Conservation (phyloP, 2,113 vertebrate species). For the Gorilla gorilla region DNA sequence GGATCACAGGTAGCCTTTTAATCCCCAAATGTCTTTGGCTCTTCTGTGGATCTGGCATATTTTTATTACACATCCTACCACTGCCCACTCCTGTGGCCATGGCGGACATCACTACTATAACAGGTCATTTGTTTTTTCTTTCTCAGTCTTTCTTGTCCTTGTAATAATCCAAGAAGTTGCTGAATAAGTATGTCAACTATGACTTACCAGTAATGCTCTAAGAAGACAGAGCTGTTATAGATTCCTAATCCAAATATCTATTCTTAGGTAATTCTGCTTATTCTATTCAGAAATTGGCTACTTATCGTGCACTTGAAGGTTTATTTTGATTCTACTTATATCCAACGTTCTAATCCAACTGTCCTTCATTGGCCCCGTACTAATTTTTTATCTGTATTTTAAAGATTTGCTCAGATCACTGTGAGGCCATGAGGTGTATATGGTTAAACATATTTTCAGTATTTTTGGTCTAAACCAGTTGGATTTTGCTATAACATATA, state of each 20-base stretch:
- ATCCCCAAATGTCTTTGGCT: not conserved
- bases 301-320: not conserved
- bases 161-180: not conserved
- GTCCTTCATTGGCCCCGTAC: not conserved
- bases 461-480: not conserved
- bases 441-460: not conserved
- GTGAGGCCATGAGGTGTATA: not conserved
- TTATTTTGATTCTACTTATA: not conserved
- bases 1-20: not conserved
- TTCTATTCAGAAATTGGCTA: not conserved
- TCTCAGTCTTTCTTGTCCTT: not conserved
- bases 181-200: not conserved
- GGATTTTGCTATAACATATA: not conserved
- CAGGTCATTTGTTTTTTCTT: not conserved
- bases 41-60: not conserved
- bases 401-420: not conserved
- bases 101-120: not conserved
- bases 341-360: not conserved
- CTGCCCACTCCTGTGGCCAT: accelerated
- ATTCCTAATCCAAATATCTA: not conserved
- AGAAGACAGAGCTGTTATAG: not conserved
- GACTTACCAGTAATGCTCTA: not conserved
- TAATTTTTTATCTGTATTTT: not conserved
- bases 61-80: not conserved
- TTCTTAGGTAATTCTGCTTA: not conserved